Evolutionary conservation across 2,113 vertebrate species (phyloP), one percentile per base, ranked within the genome.

Genomic region (Cyprinodon variegatus): DNA sequence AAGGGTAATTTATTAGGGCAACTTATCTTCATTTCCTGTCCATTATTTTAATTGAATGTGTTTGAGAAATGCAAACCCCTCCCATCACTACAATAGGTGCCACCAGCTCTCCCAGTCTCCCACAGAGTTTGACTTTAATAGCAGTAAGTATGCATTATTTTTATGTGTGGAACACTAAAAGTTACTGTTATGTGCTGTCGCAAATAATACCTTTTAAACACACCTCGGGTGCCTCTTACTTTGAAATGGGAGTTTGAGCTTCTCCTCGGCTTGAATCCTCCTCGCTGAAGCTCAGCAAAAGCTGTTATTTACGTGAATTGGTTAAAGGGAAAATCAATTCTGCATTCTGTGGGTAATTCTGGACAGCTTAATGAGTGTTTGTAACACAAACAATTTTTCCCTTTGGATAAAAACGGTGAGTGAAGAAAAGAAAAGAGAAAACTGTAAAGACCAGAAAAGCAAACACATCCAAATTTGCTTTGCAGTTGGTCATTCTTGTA

Each of bases 101-200:
- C 80, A 77, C 80, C 78, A 61, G 10, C 68, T 48, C 68, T 78
- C 62, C 61, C 59, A 43, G 73, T 43, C 64, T 64, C 88, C 85
- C 8, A 61, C 78, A 61, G 89, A 70, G 82, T 71, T 61, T 57
- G 76, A 82, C 41, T 81, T 61, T 74, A 83, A 79, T 77, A 66
- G 74, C 78, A 74, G 50, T 72, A 83, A 86, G 85, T 68, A 85
- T 70, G 29, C 50, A 79, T 59, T 80, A 77, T 83, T 76, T 83
- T 76, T 65, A 84, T 83, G 72, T 74, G 62, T 73, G 22, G 17
- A 59, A 43, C 11, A 62, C 61, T 61, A 50, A 53, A 62, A 74
- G 39, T 73, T 50, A 73, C 36, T 57, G 71, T 57, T 36, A 69
- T 81, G 61, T 72, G 65, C 75, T 65, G 53, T 2, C 64, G 74